Evolutionary conservation across 2,888 invertebrate species (phyloP), one percentile per base, ranked within the genome.

Genomic region (Trimorus sp.): DNA sequence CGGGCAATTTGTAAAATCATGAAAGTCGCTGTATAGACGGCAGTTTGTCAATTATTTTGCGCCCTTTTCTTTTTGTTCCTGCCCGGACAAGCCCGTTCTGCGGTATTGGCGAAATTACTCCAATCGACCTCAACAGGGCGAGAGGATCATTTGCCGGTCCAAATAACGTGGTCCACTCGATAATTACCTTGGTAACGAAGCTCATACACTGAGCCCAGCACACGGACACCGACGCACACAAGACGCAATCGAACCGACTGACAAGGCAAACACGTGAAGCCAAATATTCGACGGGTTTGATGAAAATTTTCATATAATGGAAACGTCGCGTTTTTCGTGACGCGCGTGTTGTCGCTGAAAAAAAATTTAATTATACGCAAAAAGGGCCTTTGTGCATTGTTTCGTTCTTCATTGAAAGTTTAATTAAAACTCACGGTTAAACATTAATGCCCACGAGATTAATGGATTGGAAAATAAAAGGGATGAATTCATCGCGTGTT

Each of bases 71-170:
- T 79, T 82, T 82, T 75, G 73, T 65, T 63, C 70, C 65, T 80
- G 80, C 83, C 73, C 82, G 78, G 83, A 83, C 82, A 84, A 84
- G 87, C 86, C 86, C 88, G 88, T 88, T 88, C 88, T 83, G 87
- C 86, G 87, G 87, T 87, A 88, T 87, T 88, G 87, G 85, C 87
- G 84, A 88, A 88, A 88, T 88, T 88, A 85, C 88, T 83, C 79
- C 85, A 79, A 82, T 84, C 86, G 87, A 87, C 86, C 81, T 84
- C 84, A 84, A 82, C 84, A 75, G 79, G 71, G 83, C 84, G 84
- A 81, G 79, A 82, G 79, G 87, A 87, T 87, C 87, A 86, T 88
- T 88, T 84, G 86, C 87, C 83, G 83, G 84, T 85, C 87, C 87
- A 85, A 85, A 85, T 86, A 84, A 79, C 82, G 84, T 83, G 86